Evolutionary conservation across 1,140 invertebrate genomes (phyloP), one percentile per base, ranked within the genome.

Genomic region (Nomia melanderi): DNA sequence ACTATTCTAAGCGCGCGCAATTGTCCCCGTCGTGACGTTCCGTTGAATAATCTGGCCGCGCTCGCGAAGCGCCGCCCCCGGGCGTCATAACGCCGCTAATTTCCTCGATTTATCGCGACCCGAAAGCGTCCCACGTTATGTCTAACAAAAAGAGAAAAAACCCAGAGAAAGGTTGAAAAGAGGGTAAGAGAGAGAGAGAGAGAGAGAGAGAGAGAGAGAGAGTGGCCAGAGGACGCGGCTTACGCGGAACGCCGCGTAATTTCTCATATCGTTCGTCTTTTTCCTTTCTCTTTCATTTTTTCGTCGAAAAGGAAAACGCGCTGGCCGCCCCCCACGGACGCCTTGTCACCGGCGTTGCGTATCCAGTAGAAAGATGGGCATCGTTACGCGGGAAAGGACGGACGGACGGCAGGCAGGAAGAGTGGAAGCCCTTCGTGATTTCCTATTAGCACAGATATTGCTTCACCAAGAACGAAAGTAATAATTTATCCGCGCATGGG

Each of bases 371-470:
- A n/a, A 36, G 8, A 50, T 8, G 47, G n/a, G 47, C n/a, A 20
- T 74, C 53, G 71, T 50, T 67, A 50, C 62, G 63, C 54, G 44
- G 41, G 17, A 59, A 73, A 64, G 66, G 60, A 65, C 39, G 64
- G 41, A 29, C 41, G 63, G 65, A 36, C 72, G 62, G 53, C 36
- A 20, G 56, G 63, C 47, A 33, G 65, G 75, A 83, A 78, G 78
- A 74, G 71, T 75, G 60, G 82, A 88, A 88, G 77, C 85, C 87
- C 86, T 88, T 84, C 78, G 85, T 87, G 87, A 88, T 88, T 88
- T 88, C 86, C 85, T 88, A 89, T 89, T 89, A 89, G 88, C 88
- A 86, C 87, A 86, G 86, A 89, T 89, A 89, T 89, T 87, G 87
- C 86, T 87, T 86, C 85, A 81, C 82, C 80, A 79, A 82, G 82